phyloP scores from a whole-genome alignment of 2,113 vertebrate species.

The Ceratotherium simum region DNA sequence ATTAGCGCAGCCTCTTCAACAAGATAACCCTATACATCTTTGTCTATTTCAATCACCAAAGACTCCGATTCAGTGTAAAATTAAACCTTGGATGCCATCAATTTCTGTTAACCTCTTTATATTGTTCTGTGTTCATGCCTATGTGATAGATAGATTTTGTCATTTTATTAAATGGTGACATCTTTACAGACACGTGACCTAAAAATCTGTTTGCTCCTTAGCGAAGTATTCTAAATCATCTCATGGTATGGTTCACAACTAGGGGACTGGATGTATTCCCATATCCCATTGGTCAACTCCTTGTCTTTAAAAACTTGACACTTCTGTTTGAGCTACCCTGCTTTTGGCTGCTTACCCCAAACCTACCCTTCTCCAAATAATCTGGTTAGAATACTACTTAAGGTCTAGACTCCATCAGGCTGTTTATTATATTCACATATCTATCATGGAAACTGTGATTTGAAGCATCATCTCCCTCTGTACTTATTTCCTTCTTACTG shows the following conservation, averaged over 20 bases:
- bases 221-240: slow-evolving; percentile 87
- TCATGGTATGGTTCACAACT: slow-evolving; percentile 74
- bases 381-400: neutral
- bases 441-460: neutral
- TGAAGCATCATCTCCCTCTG: slow-evolving; percentile 24
- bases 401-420: neutral
- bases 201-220: slow-evolving; percentile 87
- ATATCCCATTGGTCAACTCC: neutral
- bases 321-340: neutral
- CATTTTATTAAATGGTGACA: slow-evolving; percentile 95
- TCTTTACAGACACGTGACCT: slow-evolving; percentile 85
- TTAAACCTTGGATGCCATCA: slow-evolving; percentile 95
- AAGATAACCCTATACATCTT: slow-evolving; percentile 96
- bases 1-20: slow-evolving; percentile 94
- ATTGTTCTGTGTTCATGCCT: slow-evolving; percentile 92
- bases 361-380: neutral
- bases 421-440: neutral
- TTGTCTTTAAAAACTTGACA: neutral
- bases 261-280: neutral
- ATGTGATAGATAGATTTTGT: slow-evolving; percentile 96
- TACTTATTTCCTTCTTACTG: slow-evolving; percentile 61
- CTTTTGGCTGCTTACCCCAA: neutral
- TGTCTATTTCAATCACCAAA: slow-evolving; percentile 96
- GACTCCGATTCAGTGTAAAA: slow-evolving; percentile 92
- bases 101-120: slow-evolving; percentile 96